A percentile compares a stretch with the other conserved stretches of the same genome.
Conservation (phyloP, 1,140 invertebrate species). For the Sarcophaga bullata region DNA sequence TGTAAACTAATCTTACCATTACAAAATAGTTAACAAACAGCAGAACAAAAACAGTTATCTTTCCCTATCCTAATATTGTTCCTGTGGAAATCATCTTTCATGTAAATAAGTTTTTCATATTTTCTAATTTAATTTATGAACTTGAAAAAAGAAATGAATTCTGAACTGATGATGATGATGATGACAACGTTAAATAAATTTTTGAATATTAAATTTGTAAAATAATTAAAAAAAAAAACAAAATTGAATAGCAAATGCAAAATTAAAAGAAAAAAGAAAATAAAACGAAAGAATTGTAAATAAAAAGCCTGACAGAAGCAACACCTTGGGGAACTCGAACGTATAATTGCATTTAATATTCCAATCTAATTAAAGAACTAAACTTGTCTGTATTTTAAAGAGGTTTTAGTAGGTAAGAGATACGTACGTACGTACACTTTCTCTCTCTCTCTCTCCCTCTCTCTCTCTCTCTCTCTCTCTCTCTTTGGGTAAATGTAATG, state of each 20-base stretch:
- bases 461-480: too few relatives aligned
- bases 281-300: not conserved
- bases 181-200: not conserved
- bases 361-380: constrained; percentile 16
- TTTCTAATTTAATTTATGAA: too few relatives aligned
- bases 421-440: not conserved
- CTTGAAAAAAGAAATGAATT: too few relatives aligned
- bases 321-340: not conserved
- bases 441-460: too few relatives aligned
- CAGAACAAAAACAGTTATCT: too few relatives aligned
- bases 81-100: too few relatives aligned
- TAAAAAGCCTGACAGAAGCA: not conserved
- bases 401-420: not conserved
- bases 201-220: not conserved
- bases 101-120: too few relatives aligned
- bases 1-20: too few relatives aligned
- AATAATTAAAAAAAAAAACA: not conserved
- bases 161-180: too few relatives aligned
- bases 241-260: not conserved
- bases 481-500: not conserved
- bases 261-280: not conserved
- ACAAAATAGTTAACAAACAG: too few relatives aligned
- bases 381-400: not conserved
- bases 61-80: too few relatives aligned
- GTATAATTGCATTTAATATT: not conserved